A percentile compares a stretch with the other conserved stretches of the same genome.
phyloP scores from a whole-genome alignment of 2,888 invertebrate species.

The Cryptops parisi region DNA sequence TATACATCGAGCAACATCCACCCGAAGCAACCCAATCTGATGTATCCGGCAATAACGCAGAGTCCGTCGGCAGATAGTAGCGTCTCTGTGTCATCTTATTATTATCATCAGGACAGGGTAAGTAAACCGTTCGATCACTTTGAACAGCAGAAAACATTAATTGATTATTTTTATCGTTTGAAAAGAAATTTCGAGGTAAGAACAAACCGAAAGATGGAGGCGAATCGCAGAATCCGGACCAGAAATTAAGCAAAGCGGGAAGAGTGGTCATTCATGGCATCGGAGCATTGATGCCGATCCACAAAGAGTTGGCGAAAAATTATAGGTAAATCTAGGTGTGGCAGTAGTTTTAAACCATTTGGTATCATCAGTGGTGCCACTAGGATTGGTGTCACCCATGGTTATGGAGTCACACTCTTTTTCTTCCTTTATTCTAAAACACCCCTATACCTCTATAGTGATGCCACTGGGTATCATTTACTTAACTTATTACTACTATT shows the following conservation, averaged over 20 bases:
- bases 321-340: too few relatives aligned
- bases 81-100: constrained; percentile 56
- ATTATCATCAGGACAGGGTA: constrained; percentile 63
- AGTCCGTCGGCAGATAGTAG: constrained; percentile 32
- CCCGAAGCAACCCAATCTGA: constrained; percentile 20
- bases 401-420: too few relatives aligned
- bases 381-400: too few relatives aligned
- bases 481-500: too few relatives aligned
- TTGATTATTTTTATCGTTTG: too few relatives aligned
- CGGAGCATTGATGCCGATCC: constrained; percentile 58
- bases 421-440: too few relatives aligned
- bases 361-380: neutral
- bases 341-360: neutral
- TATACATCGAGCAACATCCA: constrained; percentile 24
- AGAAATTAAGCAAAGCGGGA: constrained; percentile 36
- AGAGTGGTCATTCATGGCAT: constrained; percentile 58
- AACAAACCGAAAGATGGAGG: constrained; percentile 18
- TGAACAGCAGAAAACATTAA: neutral
- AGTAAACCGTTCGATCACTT: constrained; percentile 24
- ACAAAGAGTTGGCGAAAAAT: constrained; percentile 62
- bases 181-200: neutral
- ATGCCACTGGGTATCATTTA: too few relatives aligned
- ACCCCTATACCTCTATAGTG: too few relatives aligned
- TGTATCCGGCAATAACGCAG: constrained; percentile 25
- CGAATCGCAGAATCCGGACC: constrained; percentile 23